Evolutionary conservation across 2,888 invertebrate species (phyloP).

Genomic region (Desoria tigrina): DNA sequence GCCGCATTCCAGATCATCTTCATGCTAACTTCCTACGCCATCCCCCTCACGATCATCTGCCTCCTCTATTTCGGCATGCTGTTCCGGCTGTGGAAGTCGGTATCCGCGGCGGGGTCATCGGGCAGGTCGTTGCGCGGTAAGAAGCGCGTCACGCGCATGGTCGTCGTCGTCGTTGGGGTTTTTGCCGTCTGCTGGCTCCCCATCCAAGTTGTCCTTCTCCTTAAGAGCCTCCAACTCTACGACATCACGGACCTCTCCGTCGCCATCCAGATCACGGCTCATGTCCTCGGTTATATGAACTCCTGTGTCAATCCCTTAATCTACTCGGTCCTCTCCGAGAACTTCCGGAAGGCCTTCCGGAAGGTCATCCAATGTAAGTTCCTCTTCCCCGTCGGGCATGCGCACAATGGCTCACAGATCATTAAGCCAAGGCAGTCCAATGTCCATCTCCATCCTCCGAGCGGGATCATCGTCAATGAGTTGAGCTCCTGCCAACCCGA

Average conservation of each 20-base stretch:
- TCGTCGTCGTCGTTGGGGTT: conserved; percentile 84
- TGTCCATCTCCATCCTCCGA: conserved; percentile 15
- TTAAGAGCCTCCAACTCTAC: conserved; percentile 73
- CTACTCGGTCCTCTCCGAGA: conserved; percentile 91
- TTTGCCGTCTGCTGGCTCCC: conserved; percentile 89
- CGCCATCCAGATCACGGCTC: conserved; percentile 74
- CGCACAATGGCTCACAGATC: conserved; percentile 20
- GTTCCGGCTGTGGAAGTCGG: conserved; percentile 78
- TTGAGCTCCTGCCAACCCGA: neutral
- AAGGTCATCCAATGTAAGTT: conserved; percentile 61
- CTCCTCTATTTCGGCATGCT: conserved; percentile 87
- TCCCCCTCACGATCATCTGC: conserved; percentile 82
- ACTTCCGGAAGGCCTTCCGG: conserved; percentile 86
- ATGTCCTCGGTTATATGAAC: conserved; percentile 87
- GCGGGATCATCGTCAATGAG: conserved; percentile 17
- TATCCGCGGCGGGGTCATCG: conserved; percentile 73
- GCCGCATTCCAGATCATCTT: conserved; percentile 69
- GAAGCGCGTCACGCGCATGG: conserved; percentile 86
- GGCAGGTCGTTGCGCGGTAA: conserved; percentile 81
- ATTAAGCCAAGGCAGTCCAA: conserved; percentile 25
- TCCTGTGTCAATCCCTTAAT: conserved; percentile 89
- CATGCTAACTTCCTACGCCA: conserved; percentile 82
- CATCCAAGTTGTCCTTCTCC: conserved; percentile 80
- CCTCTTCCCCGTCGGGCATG: conserved; percentile 1
- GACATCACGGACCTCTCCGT: conserved; percentile 69